Conservation (phyloP, 1,140 invertebrate species). For the Druon quercuslanigerum region DNA sequence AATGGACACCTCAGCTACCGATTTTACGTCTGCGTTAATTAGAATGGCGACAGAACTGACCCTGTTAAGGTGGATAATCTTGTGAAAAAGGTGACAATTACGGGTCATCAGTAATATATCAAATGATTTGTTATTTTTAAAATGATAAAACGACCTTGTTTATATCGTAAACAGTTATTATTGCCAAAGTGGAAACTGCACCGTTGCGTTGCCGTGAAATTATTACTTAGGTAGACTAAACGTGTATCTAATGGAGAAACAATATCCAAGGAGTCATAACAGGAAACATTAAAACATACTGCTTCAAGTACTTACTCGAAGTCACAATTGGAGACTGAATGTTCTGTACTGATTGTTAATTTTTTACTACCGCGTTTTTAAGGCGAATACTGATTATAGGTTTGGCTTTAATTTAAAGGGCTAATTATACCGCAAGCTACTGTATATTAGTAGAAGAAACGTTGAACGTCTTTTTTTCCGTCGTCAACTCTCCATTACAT, state of each 20-base stretch:
- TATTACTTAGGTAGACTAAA: slow-evolving; percentile 35
- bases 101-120: not conserved
- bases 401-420: slow-evolving; percentile 49
- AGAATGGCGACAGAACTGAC: not conserved
- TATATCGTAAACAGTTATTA: slow-evolving; percentile 4
- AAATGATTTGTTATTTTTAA: not conserved
- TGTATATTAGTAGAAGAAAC: slow-evolving; percentile 44
- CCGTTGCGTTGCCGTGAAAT: slow-evolving; percentile 2
- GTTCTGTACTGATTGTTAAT: slow-evolving; percentile 47
- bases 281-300: slow-evolving; percentile 53
- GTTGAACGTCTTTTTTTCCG: slow-evolving; percentile 32
- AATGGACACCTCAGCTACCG: slow-evolving; percentile 1
- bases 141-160: not conserved
- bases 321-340: slow-evolving; percentile 39
- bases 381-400: slow-evolving; percentile 46
- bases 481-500: too few species aligned
- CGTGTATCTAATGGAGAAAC: slow-evolving; percentile 59
- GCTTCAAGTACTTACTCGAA: slow-evolving; percentile 32
- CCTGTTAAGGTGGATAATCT: too few species aligned
- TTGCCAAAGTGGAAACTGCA: not conserved
- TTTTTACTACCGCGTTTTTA: slow-evolving; percentile 49
- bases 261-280: slow-evolving; percentile 56
- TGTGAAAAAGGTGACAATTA: too few species aligned
- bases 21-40: slow-evolving; percentile 3
- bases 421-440: slow-evolving; percentile 49